phyloP scores from a whole-genome alignment of 2,797 vertebrate species.

The Scomberomorus guttatus region DNA sequence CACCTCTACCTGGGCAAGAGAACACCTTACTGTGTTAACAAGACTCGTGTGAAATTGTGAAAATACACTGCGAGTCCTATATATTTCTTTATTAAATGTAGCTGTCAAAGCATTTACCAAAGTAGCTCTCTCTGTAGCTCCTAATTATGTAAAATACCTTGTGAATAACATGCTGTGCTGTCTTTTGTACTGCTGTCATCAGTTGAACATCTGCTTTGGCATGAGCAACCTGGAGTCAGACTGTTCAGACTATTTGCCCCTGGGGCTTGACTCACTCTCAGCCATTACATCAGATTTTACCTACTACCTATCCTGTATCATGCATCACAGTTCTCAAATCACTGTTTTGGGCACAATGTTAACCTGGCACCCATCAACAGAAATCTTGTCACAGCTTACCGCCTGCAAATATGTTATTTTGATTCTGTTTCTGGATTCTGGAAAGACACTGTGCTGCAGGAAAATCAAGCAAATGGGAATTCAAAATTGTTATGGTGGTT shows the following conservation, averaged over 20 bases:
- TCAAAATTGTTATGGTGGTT: conserved; percentile 34
- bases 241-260: conserved; percentile 72
- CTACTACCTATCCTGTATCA: conserved; percentile 78
- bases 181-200: conserved; percentile 76
- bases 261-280: conserved; percentile 78
- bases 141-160: conserved; percentile 47
- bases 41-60: conserved; percentile 42
- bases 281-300: conserved; percentile 82
- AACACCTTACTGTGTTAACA: conserved; percentile 57
- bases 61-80: conserved; percentile 48
- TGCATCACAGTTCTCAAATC: conserved; percentile 75
- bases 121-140: conserved; percentile 28
- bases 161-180: conserved; percentile 54
- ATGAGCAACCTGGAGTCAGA: conserved; percentile 78
- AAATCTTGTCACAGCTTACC: conserved; percentile 72
- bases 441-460: conserved; percentile 32
- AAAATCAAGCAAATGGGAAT: conserved; percentile 58
- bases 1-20: conserved; percentile 84
- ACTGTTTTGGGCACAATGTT: conserved; percentile 70
- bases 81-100: conserved; percentile 48
- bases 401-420: conserved; percentile 62
- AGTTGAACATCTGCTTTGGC: conserved; percentile 83
- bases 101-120: conserved; percentile 47
- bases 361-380: conserved; percentile 78
- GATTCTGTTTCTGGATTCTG: conserved; percentile 58